phyloP scores from a whole-genome alignment of 1,140 invertebrate genomes.

The Araneus ventricosus region DNA sequence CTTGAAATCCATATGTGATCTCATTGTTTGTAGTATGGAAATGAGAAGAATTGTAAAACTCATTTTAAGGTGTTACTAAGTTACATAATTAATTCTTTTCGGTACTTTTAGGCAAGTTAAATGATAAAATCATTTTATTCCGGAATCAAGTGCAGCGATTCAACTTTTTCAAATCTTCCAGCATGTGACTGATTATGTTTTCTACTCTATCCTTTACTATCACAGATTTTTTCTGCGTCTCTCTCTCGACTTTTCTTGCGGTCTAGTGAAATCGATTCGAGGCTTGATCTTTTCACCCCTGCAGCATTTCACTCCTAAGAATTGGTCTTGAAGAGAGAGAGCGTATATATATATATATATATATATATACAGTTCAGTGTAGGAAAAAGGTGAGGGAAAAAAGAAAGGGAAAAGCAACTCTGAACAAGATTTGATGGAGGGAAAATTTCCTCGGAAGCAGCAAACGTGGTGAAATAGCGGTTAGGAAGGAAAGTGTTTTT shows the following conservation, averaged over 20 bases:
- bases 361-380: background rate
- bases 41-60: no score
- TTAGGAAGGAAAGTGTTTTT: conserved; percentile 55
- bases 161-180: no score
- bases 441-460: conserved; percentile 10
- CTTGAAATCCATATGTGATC: no score
- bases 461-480: conserved; percentile 39
- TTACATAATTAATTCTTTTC: no score
- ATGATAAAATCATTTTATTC: no score
- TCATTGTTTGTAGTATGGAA: no score
- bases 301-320: conserved; percentile 51
- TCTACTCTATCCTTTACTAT: background rate
- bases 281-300: conserved; percentile 61
- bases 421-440: conserved; percentile 35
- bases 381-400: background rate
- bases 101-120: no score
- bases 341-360: background rate
- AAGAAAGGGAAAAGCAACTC: background rate
- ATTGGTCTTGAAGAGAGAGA: conserved; percentile 45
- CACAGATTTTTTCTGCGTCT: background rate
- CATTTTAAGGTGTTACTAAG: no score
- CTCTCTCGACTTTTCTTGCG: background rate
- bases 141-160: no score
- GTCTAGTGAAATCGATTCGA: conserved; percentile 39
- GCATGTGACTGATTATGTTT: background rate